Base-by-base conservation (phyloP, 2,888 invertebrate genomes). In the Aspidiotus rigidus region DNA sequence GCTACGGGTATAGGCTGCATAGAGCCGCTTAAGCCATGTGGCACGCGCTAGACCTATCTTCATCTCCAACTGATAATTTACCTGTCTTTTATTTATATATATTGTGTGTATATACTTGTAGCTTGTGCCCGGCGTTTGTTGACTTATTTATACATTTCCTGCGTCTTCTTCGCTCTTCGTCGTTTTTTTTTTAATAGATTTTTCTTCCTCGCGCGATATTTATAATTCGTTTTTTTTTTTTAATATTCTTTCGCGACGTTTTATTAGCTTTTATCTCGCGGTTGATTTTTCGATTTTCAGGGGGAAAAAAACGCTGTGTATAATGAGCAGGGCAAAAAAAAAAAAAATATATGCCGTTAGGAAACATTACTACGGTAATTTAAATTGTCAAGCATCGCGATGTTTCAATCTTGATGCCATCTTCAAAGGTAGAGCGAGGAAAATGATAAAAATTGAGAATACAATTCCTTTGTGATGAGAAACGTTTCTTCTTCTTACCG, bases 11-110 rank as follows among this genome's bases (percentile, higher is more conserved):
- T 53, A 53, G 53, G 13, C 15, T 28, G 10, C n/a, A 28, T 60
- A 55, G 53, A 40, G 54, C 16, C 64, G 28, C 17, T 57, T 64
- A 54, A 53, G 64, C 64, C 64, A 64, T 64, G 64, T 64, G 64
- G 64, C 64, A 64, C 64, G 64, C 64, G 64, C 64, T 64, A 64
- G 54, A 64, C 64, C 55, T 64, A 64, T 64, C 64, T 64, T 64
- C 64, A 64, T 64, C 64, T 64, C 54, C 56, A 64, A 64, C 64
- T 64, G 64, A 64, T 64, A 64, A 64, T 64, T 64, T 64, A 64
- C 64, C 64, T 64, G 64, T 64, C 64, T 64, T 64, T 64, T 39
- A 54, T n/a, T 17, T 59, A 59, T 8, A 16, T 28, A 59, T 9
- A 28, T 28, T 3, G 28, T 28, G 28, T 28, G 28, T 16, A 59